Evolutionary conservation across 2,797 vertebrate genomes (phyloP), one percentile per base, ranked within the genome.

Genomic region (Neosilurus hyrtlii): DNA sequence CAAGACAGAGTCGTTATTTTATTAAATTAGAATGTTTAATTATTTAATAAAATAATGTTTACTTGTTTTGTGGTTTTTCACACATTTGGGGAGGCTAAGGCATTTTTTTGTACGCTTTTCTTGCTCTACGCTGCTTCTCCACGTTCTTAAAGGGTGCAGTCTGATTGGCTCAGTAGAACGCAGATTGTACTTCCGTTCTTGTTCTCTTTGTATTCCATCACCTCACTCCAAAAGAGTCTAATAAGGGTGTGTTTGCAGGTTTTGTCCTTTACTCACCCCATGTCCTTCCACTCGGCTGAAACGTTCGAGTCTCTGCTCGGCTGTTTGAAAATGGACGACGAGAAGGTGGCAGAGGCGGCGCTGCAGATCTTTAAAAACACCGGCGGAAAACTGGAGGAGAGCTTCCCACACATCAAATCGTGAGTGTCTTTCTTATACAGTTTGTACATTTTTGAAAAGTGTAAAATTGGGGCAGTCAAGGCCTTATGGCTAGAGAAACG

Each of bases 361-460:
- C 93, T 99, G 90, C 98, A 99, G 89, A 99, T 99, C 92, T 99
- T 99, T 87, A 99, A 97, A 91, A 99, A 99, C 89, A 99, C 98
- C 0, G 98, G 97, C 86, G 93, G 95, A 91, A 99, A 94, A 94
- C 96, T 99, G 92, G 98, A 99, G 90, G 97, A 99, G 92, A 97
- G 98, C 89, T 99, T 98, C 82, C 96, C 97, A 87, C 97, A 99
- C 87, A 99, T 99, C 90, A 95, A 98, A 93, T 99, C 96, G 98
- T 99, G 91, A 88, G 98, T 95, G 26, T 52, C 11, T 43, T 20
- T 14, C 22, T 3, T 12, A n/a, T 57, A 59, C 1, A 15, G 6
- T 16, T 6, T 18, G 5, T 57, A 16, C 54, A 57, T 57, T 57
- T 16, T n/a, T n/a, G n/a, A n/a, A n/a, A n/a, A n/a, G n/a, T n/a